A percentile compares a stretch with the other conserved stretches of the same genome.
phyloP scores from a whole-genome alignment of 2,888 invertebrate species.

The Erebia palarica region DNA sequence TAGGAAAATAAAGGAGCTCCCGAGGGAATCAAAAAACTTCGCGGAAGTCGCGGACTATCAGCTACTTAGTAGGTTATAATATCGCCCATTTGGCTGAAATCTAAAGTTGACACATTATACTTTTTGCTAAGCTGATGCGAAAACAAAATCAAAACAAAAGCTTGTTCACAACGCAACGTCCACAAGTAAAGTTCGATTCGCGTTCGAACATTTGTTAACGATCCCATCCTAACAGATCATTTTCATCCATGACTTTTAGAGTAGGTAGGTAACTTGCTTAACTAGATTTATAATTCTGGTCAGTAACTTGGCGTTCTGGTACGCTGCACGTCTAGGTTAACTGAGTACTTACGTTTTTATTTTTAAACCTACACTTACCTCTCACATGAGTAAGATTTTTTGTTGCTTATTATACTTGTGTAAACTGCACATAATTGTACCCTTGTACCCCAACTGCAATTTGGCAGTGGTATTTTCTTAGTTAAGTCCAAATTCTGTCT shows the following conservation, averaged over 20 bases:
- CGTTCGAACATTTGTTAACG: not conserved
- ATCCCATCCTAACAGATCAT: not conserved
- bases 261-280: not conserved
- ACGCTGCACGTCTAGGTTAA: constrained; percentile 4
- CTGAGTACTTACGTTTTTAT: not conserved
- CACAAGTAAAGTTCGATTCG: not conserved
- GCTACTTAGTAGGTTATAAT: no score
- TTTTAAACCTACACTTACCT: not conserved
- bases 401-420: no score
- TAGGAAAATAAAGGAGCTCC: no score
- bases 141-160: not conserved
- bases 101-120: not conserved
- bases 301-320: constrained; percentile 3
- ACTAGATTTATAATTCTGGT: constrained; percentile 2
- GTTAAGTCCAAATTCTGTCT: no score
- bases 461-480: no score
- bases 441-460: no score
- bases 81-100: no score
- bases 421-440: no score
- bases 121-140: not conserved
- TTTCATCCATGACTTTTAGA: not conserved
- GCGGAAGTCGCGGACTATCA: no score
- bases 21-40: no score
- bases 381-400: no score
- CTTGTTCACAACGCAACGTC: no score